A percentile compares a stretch with the other conserved stretches of the same genome.
Conservation (phyloP, 2,888 invertebrate genomes). For the Meloe dianella region DNA sequence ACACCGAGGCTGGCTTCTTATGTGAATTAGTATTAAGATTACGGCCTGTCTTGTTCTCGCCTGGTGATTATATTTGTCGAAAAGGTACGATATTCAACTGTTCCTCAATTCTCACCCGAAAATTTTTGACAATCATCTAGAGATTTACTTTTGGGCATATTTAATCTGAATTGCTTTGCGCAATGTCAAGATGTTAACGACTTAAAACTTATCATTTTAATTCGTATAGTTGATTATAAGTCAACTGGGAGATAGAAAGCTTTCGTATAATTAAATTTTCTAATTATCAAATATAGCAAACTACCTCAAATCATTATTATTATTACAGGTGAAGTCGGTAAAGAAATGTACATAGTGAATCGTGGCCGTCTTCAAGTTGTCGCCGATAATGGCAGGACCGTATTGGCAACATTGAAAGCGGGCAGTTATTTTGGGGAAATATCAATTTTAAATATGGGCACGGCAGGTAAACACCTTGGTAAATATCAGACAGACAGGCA, state of each 20-base stretch:
- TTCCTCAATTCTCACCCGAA: conserved; percentile 23
- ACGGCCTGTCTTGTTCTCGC: conserved; percentile 92
- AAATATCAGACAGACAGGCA: conserved; percentile 71
- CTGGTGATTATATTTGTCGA: conserved; percentile 94
- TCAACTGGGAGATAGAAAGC: not conserved
- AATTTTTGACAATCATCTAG: conserved; percentile 14
- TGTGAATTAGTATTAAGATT: conserved; percentile 95
- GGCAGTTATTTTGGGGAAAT: conserved; percentile 99
- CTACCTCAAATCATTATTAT: too few species aligned
- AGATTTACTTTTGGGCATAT: not conserved
- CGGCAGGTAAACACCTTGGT: conserved; percentile 97
- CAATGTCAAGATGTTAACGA: conserved; percentile 18
- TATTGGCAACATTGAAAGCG: conserved; percentile 87
- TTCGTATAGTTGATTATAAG: conserved; percentile 1
- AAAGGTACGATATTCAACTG: conserved; percentile 64
- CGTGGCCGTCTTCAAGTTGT: conserved; percentile 88
- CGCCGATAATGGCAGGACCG: conserved; percentile 85
- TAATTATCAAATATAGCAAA: not conserved
- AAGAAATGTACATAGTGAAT: conserved; percentile 98
- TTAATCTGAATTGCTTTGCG: conserved; percentile 11
- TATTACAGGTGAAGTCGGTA: conserved; percentile 80
- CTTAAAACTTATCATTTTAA: conserved; percentile 28
- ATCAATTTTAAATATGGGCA: conserved; percentile 99
- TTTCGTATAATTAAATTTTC: not conserved
- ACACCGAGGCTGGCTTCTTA: conserved; percentile 98